These are phyloP conservation scores for Coluber constrictor DNA, from an alignment of 2,797 vertebrate species.

Conservation along the genomic window DNA sequence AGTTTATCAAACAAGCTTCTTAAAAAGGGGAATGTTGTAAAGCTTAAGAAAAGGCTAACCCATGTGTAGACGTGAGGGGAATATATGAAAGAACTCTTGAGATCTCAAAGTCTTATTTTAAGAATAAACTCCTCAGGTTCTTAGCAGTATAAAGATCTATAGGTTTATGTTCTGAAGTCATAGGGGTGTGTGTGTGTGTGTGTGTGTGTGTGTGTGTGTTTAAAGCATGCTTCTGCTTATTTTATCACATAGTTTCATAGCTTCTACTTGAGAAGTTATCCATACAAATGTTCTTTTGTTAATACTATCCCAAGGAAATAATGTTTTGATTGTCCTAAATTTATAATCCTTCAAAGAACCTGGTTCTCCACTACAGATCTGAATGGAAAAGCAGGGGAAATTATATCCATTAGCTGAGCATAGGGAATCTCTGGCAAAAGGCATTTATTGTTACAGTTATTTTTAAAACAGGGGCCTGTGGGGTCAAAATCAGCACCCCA, in stretches of 20 bases:
- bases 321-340: background rate
- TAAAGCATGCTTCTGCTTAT: background rate
- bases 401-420: background rate
- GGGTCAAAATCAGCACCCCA: background rate
- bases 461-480: background rate
- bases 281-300: background rate
- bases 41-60: background rate
- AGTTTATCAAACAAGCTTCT: background rate
- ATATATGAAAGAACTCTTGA: background rate
- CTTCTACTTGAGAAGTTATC: background rate
- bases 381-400: background rate
- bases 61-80: background rate
- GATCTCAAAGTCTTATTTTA: background rate
- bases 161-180: background rate
- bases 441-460: slow-evolving; percentile 3
- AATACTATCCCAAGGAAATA: background rate
- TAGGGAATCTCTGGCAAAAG: background rate
- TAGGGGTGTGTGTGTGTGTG: background rate
- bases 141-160: background rate
- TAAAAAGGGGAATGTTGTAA: background rate
- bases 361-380: background rate
- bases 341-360: background rate
- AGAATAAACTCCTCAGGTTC: background rate
- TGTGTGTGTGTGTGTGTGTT: no score
- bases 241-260: background rate